Evolutionary conservation across 1,140 invertebrate genomes (phyloP), one percentile per base, ranked within the genome.

Genomic region (Zaprionus ornatus): DNA sequence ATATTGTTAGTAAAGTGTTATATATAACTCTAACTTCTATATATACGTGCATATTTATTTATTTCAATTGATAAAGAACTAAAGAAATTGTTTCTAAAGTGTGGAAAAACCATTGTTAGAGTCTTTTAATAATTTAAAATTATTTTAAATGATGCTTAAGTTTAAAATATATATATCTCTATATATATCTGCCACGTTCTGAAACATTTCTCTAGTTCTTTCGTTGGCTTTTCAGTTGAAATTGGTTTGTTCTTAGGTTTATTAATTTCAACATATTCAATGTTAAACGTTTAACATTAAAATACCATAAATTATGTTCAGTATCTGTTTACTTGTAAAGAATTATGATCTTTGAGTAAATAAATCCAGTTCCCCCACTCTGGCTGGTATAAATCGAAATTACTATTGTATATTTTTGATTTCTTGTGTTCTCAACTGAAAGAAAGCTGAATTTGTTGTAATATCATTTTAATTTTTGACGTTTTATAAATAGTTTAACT

Each of bases 1-100:
- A 83, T 80, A 87, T 83, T 87, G 83, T 87, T 90, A 82, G 87
- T 90, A 90, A 87, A 80, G 73, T 87, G 83, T 87, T 79, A 78
- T 75, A 78, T 59, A 77, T 88, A 83, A 80, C 83, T 83, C 84
- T 83, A 80, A 86, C 74, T 83, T 83, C 61, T 67, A 66, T 74
- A 86, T 79, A 81, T 67, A 70, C 35, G 80, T 66, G 50, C 19
- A 56, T 64, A 75, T 63, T 77, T 52, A 23, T n/a, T 64, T 79
- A 62, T 59, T 63, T 78, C 35, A 74, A 23, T 56, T 71, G 32
- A 13, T 35, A 71, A 78, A 62, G 50, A 48, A 45, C 17, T n/a
- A 54, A 42, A 21, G 70, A 73, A 67, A 42, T 27, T 12, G 17
- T 32, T 57, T 50, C 17, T 0, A 25, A 54, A 21, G 7, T 27